Base-by-base conservation (phyloP, 2,797 vertebrate species). In the Sylvilagus floridanus region DNA sequence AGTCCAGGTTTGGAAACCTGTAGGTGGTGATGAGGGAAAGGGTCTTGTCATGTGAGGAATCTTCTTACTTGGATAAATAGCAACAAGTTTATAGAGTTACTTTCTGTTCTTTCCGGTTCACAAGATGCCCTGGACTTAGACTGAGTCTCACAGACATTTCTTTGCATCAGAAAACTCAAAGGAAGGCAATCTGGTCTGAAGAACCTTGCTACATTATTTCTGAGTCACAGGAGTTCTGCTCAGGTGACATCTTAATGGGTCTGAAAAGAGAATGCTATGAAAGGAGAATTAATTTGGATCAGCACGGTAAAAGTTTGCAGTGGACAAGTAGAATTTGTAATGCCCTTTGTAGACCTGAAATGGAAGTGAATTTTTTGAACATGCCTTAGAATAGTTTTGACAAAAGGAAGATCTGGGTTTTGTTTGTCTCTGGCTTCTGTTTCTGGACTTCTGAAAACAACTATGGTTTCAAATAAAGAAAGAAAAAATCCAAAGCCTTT, bases 361-460 rank as follows among this genome's bases (percentile, higher is more conserved):
- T 72, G 69, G 0, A 62, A 62, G 32, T 71, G 52, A 85, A 35
- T 82, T 88, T 95, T 96, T 95, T 96, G 52, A 57, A 68, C 63
- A 32, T 88, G 54, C 19, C 9, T 17, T 76, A 77, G 21, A 88
- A 22, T 92, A 77, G 30, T 37, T 92, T 93, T 90, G 93, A 69
- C 76, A 77, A 57, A 90, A 81, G 60, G 54, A 81, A 72, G 37
- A 71, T 76, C 30, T 84, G 37, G 7, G 26, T 68, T 84, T 78
- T 24, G 0, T 62, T 90, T 96, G 93, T 72, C 30, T 7, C 35
- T 86, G 32, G 47, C 65, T 73, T n/a, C 76, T 86, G 17, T 73
- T 82, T 50, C 22, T 95, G 52, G 32, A 69, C 7, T 19, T 82
- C 57, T 84, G 78, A 93, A 95, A 95, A 95, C 68, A n/a, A 76